A percentile compares a stretch with the other conserved stretches of the same genome.
Conservation (phyloP, 2,888 invertebrate genomes). For the Leptopterna dolabrata region DNA sequence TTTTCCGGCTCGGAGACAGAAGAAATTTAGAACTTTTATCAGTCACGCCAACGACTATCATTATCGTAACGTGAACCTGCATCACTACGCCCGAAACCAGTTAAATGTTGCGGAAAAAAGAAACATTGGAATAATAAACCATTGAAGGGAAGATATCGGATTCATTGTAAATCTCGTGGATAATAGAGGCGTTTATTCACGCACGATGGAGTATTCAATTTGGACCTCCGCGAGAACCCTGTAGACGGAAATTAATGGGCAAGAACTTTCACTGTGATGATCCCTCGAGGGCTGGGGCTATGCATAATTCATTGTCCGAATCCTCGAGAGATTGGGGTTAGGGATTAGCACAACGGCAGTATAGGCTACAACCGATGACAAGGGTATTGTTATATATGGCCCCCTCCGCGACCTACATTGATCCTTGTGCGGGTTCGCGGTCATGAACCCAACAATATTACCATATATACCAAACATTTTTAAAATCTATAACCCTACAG, state of each 20-base stretch:
- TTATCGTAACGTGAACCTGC: not conserved
- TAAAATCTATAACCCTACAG: not conserved
- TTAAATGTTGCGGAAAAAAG: constrained; percentile 3
- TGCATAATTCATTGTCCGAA: constrained; percentile 51
- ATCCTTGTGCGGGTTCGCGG: constrained; percentile 1
- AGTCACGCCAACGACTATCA: not conserved
- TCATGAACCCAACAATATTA: constrained; percentile 22
- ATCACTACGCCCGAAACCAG: not conserved
- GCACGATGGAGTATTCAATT: constrained; percentile 50
- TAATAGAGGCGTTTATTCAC: constrained; percentile 51
- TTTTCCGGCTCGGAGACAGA: not conserved
- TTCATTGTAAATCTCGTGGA: constrained; percentile 38
- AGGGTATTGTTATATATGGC: constrained; percentile 44
- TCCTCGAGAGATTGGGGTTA: constrained; percentile 20
- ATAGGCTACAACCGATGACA: constrained; percentile 31
- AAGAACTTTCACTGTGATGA: constrained; percentile 47
- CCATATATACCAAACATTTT: not conserved
- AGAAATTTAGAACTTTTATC: not conserved
- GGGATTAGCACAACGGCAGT: constrained; percentile 14
- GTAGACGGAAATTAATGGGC: constrained; percentile 41
- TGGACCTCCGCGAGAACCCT: constrained; percentile 22
- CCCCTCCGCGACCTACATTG: constrained; percentile 12
- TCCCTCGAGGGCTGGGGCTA: constrained; percentile 32
- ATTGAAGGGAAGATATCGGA: not conserved
- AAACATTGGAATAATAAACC: constrained; percentile 27